phyloP scores from a whole-genome alignment of 2,888 invertebrate species.

The Andricus curvator region DNA sequence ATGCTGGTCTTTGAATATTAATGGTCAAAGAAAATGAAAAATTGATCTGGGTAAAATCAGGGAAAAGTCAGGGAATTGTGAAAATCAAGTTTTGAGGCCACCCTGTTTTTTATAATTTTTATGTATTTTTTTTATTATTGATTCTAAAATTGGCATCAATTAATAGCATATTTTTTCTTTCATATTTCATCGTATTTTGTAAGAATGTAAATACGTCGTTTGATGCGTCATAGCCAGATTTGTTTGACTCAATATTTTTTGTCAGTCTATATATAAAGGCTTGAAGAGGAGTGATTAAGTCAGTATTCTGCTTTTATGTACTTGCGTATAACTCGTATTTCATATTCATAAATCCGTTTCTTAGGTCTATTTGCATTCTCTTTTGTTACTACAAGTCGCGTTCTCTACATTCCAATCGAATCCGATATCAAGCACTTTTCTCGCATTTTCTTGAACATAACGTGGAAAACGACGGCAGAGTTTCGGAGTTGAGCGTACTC shows the following conservation, averaged over 20 bases:
- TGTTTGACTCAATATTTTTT: too few relatives aligned
- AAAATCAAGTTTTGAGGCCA: too few relatives aligned
- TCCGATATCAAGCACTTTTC: constrained; percentile 33
- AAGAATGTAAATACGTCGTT: too few relatives aligned
- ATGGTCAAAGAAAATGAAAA: too few relatives aligned
- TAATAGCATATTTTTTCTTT: too few relatives aligned
- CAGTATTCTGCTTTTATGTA: neutral
- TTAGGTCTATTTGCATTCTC: constrained; percentile 26
- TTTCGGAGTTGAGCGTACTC: constrained; percentile 16
- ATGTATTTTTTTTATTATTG: neutral
- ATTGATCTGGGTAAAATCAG: too few relatives aligned
- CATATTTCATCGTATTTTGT: too few relatives aligned
- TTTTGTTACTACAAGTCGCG: constrained; percentile 14
- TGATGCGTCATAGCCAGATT: too few relatives aligned
- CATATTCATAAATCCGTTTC: constrained; percentile 33
- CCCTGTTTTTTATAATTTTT: neutral
- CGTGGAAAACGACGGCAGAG: constrained; percentile 3
- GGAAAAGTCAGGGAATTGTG: too few relatives aligned
- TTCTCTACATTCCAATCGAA: constrained; percentile 22
- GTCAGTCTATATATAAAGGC: too few relatives aligned
- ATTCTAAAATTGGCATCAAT: too few relatives aligned
- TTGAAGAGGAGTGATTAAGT: neutral
- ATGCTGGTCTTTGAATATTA: too few relatives aligned
- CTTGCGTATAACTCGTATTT: constrained; percentile 1
- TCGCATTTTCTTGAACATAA: constrained; percentile 25